Evolutionary conservation across 2,888 invertebrate genomes (phyloP), one percentile per base, ranked within the genome.

Genomic region (Branchinecta sandiegonensis): DNA sequence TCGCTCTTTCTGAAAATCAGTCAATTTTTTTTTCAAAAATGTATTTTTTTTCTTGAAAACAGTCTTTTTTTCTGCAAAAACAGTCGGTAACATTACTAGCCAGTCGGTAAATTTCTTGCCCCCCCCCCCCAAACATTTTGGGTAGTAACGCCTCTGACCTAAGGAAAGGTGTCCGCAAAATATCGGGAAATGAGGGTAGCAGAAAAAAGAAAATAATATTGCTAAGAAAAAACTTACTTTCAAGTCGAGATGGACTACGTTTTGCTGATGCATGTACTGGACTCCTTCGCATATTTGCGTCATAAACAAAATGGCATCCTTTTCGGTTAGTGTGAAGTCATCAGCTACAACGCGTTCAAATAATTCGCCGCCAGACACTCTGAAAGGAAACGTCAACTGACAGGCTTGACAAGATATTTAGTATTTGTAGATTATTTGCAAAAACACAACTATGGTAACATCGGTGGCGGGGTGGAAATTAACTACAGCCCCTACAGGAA

Each of bases 321-420:
- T 84, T 79, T 94, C 96, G 0, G 96, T 93, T 69, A 94, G 81
- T 12, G 91, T 89, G 77, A 93, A 93, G 75, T 92, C 91, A 74
- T 94, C 94, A 12, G 90, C 92, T 0, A 92, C 90, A 2, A 96
- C 90, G 68, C 94, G 82, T 76, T 94, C 93, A 76, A 95, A 95
- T 48, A 96, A 81, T 77, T 96, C 94, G 0, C 94, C 95, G 2
- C 95, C 94, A 71, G 88, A 87, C 72, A 94, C 88, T 75, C 94
- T 94, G 77, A 64, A 80, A 79, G 67, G 68, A 37, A 23, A 23
- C 13, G 12, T 9, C 17, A 17, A 46, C 12, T 13, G 8, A 47
- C 23, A n/a, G 47, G 12, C 50, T 3, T 48, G 12, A n/a, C 48
- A 48, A 66, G 10, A 1, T 46, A n/a, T 13, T 8, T 17, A 69